phyloP scores from a whole-genome alignment of 2,888 invertebrate species.

The Eupithecia abbreviata region DNA sequence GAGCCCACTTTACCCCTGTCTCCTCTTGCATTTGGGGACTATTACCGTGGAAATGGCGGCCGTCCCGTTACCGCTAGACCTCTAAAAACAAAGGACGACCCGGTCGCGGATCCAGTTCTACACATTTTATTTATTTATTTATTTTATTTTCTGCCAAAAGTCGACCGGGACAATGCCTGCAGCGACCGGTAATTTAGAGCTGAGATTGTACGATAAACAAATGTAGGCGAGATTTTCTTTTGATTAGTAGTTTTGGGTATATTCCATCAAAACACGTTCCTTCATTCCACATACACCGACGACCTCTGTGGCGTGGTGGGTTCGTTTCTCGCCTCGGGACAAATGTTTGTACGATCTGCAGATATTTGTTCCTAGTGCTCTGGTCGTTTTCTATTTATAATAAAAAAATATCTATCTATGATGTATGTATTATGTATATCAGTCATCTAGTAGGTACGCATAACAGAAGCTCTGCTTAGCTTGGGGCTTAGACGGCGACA shows the following conservation, averaged over 20 bases:
- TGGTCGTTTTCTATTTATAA: too few species aligned
- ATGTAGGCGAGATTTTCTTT: slow-evolving; percentile 19
- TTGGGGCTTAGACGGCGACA: too few species aligned
- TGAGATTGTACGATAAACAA: slow-evolving; percentile 44
- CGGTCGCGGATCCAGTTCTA: slow-evolving; percentile 66
- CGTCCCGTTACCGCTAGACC: slow-evolving; percentile 74
- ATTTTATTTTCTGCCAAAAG: slow-evolving; percentile 63
- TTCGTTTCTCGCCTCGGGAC: too few species aligned
- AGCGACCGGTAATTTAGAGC: slow-evolving; percentile 58
- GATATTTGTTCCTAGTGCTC: too few species aligned
- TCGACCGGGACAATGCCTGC: slow-evolving; percentile 62
- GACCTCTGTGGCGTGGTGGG: too few species aligned
- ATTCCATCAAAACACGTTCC: slow-evolving; percentile 14
- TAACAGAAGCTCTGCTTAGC: too few species aligned
- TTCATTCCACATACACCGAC: too few species aligned
- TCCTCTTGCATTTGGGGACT: slow-evolving; percentile 62
- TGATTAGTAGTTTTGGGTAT: slow-evolving; percentile 9
- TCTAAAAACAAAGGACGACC: slow-evolving; percentile 71
- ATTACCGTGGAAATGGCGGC: slow-evolving; percentile 61
- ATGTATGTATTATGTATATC: too few species aligned
- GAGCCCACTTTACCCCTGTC: not conserved
- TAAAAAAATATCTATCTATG: too few species aligned
- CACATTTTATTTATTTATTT: slow-evolving; percentile 25
- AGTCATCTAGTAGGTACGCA: too few species aligned
- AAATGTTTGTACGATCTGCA: too few species aligned